Evolutionary conservation across 2,888 invertebrate species (phyloP), one percentile per base, ranked within the genome.

Genomic region (Exephanes ischioxanthus): DNA sequence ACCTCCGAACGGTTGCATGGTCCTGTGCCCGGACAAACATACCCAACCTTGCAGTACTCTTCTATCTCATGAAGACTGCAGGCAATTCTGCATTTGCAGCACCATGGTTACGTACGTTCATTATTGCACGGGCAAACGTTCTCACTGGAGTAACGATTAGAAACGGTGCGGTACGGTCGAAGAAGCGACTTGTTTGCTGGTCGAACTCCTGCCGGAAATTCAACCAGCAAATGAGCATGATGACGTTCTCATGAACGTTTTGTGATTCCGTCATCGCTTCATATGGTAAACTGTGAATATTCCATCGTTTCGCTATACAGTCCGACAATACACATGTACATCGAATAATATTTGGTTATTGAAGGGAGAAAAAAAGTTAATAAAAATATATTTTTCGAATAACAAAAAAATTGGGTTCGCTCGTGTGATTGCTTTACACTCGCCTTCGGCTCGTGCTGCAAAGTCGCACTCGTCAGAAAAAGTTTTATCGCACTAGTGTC

Each of bases 71-170:
- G 11, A 37, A 0, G 89, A 91, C 16, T 90, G 91, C 48, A 76
- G 80, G 3, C 89, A 89, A 33, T 91, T 87, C 72, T 91, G 91
- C 41, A 66, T 85, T 30, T 91, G 91, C 68, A 67, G 83, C 11
- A 48, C 63, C 6, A 6, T 11, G 48, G 9, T 82, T 0, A 66
- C 66, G 3, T 11, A 45, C 7, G 84, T 87, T 1, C 61, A 85
- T 7, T 0, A 58, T 7, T 90, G 90, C 68, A 84, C 86, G 22
- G 53, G 78, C 1, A 73, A 37, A 22, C 71, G 86, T 73, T 80
- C 85, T 37, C 77, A 86, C 51, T 87, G 79, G 41, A 87, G 78
- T 55, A 1, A 11, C 1, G 9, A 3, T 1, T 51, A 37, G 30
- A 41, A 83, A 9, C 22, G 33, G 30, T 88, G 88, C 55, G 81